These are phyloP conservation scores for Drosophila fuyamai DNA, from an alignment of 1,140 invertebrate species.

Conservation along the genomic window DNA sequence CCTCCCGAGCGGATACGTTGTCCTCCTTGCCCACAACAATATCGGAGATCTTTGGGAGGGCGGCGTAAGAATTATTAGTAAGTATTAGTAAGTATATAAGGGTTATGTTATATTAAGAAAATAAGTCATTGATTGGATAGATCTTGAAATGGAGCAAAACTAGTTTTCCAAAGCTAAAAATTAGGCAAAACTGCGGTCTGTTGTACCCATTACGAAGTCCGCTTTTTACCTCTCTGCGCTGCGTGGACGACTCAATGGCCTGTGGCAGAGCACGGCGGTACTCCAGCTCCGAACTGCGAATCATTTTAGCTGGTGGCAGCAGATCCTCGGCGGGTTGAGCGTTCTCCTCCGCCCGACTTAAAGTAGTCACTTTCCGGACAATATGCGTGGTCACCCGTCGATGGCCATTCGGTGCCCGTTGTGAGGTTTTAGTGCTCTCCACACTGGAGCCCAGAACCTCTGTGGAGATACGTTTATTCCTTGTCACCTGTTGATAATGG, in stretches of 20 bases:
- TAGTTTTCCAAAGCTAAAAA: background rate
- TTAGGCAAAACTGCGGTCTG: background rate
- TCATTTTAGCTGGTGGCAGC: slow-evolving; percentile 85
- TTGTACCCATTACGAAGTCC: background rate
- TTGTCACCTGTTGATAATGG: slow-evolving; percentile 89
- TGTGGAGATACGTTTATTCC: slow-evolving; percentile 92
- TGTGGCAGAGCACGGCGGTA: slow-evolving; percentile 86
- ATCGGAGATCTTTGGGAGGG: slow-evolving; percentile 94
- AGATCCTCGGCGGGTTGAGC: slow-evolving; percentile 90
- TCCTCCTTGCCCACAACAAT: slow-evolving; percentile 97
- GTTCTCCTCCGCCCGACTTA: slow-evolving; percentile 94
- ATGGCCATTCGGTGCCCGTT: slow-evolving; percentile 90
- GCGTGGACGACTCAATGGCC: slow-evolving; percentile 69
- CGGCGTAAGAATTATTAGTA: background rate
- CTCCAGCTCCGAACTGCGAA: slow-evolving; percentile 76
- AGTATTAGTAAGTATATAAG: background rate
- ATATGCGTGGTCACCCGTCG: slow-evolving; percentile 94
- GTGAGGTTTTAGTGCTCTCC: slow-evolving; percentile 92
- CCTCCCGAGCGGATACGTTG: slow-evolving; percentile 97
- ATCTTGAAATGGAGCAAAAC: slow-evolving; percentile 40
- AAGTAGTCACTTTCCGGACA: slow-evolving; percentile 94
- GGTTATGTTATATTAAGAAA: background rate
- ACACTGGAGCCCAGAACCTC: slow-evolving; percentile 93
- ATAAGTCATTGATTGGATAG: background rate
- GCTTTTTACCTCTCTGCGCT: slow-evolving; percentile 75